A percentile compares a stretch with the other conserved stretches of the same genome.
Evolutionary conservation across 2,888 invertebrate species (phyloP).

Genomic region (Sericinus montela): DNA sequence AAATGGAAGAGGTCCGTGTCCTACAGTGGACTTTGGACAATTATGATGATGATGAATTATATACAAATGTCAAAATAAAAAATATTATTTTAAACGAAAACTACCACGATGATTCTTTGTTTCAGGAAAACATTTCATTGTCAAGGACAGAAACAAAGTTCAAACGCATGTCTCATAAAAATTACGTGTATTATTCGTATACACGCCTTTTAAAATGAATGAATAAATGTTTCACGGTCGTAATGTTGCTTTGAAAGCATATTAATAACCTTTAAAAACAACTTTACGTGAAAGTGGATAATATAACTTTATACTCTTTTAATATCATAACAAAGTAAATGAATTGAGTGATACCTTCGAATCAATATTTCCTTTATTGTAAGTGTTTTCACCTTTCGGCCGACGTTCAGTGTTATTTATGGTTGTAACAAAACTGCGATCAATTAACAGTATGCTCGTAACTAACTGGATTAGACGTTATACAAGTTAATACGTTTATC

Average conservation of each 20-base stretch:
- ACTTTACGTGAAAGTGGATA: neutral
- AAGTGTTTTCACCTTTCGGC: constrained; percentile 1
- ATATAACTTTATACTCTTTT: neutral
- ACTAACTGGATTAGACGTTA: constrained; percentile 15
- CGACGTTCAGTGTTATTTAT: constrained; percentile 4
- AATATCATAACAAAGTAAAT: neutral
- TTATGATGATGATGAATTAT: too few species aligned
- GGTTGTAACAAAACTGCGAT: constrained; percentile 13
- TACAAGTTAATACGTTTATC: neutral
- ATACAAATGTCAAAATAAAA: too few species aligned
- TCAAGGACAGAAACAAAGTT: too few species aligned
- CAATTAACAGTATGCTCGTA: constrained; percentile 7
- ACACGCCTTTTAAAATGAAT: neutral
- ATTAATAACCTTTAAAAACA: neutral
- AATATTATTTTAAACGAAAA: too few species aligned
- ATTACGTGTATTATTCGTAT: neutral
- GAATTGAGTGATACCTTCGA: neutral
- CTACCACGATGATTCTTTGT: too few species aligned
- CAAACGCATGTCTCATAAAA: neutral
- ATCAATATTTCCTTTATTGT: neutral
- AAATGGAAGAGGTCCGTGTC: too few species aligned
- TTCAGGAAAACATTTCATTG: too few species aligned
- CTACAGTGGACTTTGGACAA: too few species aligned
- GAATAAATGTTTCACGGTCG: neutral
- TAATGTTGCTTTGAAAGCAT: neutral